These are phyloP conservation scores for Ormyrus thymus DNA, from an alignment of 2,888 invertebrate species.

Conservation along the genomic window DNA sequence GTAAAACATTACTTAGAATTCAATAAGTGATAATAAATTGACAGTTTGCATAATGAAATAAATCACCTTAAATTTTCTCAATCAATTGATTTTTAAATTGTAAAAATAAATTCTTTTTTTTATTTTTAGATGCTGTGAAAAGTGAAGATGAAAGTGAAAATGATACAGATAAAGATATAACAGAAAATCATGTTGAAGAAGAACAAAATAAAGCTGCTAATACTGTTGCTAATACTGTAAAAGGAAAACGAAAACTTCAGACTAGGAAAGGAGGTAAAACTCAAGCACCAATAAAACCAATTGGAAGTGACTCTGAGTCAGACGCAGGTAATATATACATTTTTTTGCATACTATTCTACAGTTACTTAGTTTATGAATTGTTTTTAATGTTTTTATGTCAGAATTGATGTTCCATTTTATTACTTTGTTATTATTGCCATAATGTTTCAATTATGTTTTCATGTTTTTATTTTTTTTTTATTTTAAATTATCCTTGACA, in stretches of 20 bases:
- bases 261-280: constrained; percentile 70
- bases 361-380: constrained; percentile 17
- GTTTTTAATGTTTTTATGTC: background rate
- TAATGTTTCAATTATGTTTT: no score
- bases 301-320: constrained; percentile 81
- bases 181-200: constrained; percentile 64
- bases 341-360: no score
- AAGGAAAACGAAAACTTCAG: constrained; percentile 69
- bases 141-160: constrained; percentile 72
- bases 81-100: constrained; percentile 12
- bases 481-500: background rate
- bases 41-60: background rate
- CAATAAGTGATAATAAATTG: no score
- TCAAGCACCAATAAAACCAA: constrained; percentile 74
- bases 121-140: constrained; percentile 58
- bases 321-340: constrained; percentile 77
- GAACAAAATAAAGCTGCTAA: constrained; percentile 60
- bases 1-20: background rate
- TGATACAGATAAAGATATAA: constrained; percentile 71
- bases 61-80: background rate
- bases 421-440: no score
- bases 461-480: background rate
- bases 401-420: background rate
- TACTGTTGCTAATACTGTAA: constrained; percentile 51
- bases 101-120: constrained; percentile 9